These are phyloP conservation scores for Taenaris catops DNA, from an alignment of 2,888 invertebrate genomes.

Conservation along the genomic window DNA sequence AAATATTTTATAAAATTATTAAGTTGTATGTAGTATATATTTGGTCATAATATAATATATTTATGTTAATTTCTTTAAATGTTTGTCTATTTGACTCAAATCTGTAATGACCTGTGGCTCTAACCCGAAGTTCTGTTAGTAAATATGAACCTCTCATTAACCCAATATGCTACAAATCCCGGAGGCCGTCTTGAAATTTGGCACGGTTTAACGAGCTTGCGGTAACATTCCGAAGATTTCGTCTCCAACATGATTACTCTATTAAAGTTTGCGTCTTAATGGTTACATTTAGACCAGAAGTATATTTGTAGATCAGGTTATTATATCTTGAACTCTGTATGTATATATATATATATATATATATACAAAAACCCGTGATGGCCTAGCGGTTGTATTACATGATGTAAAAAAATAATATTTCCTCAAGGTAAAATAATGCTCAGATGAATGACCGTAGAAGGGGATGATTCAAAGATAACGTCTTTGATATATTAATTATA, in stretches of 20 bases:
- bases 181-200: conserved; percentile 7
- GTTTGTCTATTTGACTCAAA: conserved; percentile 1
- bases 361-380: too few species aligned
- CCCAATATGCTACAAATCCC: conserved; percentile 14
- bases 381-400: too few species aligned
- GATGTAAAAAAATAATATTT: neutral
- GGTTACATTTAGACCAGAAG: neutral
- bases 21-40: too few species aligned
- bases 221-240: conserved; percentile 8
- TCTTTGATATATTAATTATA: too few species aligned
- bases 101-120: neutral
- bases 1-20: too few species aligned
- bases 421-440: too few species aligned
- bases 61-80: neutral
- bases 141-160: conserved; percentile 16
- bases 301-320: neutral
- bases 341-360: too few species aligned
- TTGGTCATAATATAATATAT: too few species aligned
- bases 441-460: too few species aligned
- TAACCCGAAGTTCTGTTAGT: conserved; percentile 3
- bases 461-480: too few species aligned
- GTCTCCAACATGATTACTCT: conserved; percentile 2
- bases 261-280: conserved; percentile 12
- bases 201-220: conserved; percentile 15
- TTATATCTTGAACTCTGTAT: too few species aligned